Evolutionary conservation across 2,888 invertebrate genomes (phyloP), one percentile per base, ranked within the genome.

Genomic region (Tanypteryx hageni): DNA sequence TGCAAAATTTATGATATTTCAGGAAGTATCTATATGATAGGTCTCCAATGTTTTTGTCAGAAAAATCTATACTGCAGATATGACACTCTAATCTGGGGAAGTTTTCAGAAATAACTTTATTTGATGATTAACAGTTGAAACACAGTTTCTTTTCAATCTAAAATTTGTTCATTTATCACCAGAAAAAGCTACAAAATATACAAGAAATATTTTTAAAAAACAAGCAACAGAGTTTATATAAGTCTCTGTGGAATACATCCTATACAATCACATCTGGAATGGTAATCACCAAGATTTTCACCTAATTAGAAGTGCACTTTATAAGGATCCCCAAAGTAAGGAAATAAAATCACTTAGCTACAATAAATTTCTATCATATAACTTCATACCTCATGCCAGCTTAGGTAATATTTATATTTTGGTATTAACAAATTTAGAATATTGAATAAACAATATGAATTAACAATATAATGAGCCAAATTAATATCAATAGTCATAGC

Each of bases 261-360:
- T 83, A 57, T 57, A 57, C n/a, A 83, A 83, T 83, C 83, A 83
- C 83, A 57, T n/a, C 57, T 83, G 83, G 83, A 83, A 83, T 83
- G 83, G 83, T 83, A 83, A 57, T 27, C n/a, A 13, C 83, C 83
- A 83, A 44, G 11, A 57, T 83, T 57, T 83, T 22, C 44, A 83
- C 57, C 83, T 83, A 83, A 57, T 18, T n/a, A 57, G 83, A 83
- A 83, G 83, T 57, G 83, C 83, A 83, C 57, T n/a, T n/a, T 57
- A 83, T 56, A 83, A 27, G 83, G 83, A 27, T 83, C 56, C 56
- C 44, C 56, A 83, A 2, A 56, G 83, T 83, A 83, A 83, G n/a
- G n/a, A n/a, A n/a, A 44, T 16, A 83, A n/a, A 83, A 83, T 83
- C n/a, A 83, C 83, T 18, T 9, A 31, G 44, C 44, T 83, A 83